These are phyloP conservation scores for Sminthopsis crassicaudata DNA, from an alignment of 2,113 vertebrate genomes.

Conservation along the genomic window DNA sequence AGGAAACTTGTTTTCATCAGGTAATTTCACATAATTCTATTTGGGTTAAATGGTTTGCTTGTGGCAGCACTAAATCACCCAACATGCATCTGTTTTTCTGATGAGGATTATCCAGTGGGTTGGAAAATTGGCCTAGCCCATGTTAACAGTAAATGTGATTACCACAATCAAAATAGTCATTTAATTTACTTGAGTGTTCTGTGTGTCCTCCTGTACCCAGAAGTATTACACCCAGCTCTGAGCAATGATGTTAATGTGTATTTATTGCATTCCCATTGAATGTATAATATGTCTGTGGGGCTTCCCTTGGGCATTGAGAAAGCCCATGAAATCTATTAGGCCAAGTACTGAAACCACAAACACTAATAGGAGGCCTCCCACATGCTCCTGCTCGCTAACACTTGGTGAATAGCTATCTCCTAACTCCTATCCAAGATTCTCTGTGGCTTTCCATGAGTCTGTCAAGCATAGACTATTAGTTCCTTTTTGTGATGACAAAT, in stretches of 20 bases:
- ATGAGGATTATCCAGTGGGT: slow-evolving; percentile 63
- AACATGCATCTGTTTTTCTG: slow-evolving; percentile 66
- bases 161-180: slow-evolving; percentile 58
- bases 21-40: slow-evolving; percentile 40
- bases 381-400: neutral
- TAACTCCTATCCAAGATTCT: neutral
- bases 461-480: neutral
- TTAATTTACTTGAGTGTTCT: slow-evolving; percentile 65
- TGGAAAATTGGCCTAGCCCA: slow-evolving; percentile 25
- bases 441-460: neutral
- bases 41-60: slow-evolving; percentile 50
- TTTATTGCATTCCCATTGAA: slow-evolving; percentile 32
- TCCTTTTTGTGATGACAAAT: neutral
- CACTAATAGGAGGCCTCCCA: neutral
- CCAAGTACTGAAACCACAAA: neutral
- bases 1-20: slow-evolving; percentile 12
- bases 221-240: slow-evolving; percentile 48
- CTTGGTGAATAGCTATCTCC: neutral
- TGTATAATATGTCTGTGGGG: slow-evolving; percentile 12
- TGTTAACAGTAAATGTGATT: slow-evolving; percentile 66
- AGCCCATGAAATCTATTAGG: slow-evolving; percentile 4
- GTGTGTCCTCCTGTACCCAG: slow-evolving; percentile 42
- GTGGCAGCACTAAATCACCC: slow-evolving; percentile 46
- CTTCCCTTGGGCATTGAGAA: neutral
- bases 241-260: slow-evolving; percentile 51